Evolutionary conservation across 92 coral and sea anemone species (phyloP).

Genomic region (Actinernus sp.): DNA sequence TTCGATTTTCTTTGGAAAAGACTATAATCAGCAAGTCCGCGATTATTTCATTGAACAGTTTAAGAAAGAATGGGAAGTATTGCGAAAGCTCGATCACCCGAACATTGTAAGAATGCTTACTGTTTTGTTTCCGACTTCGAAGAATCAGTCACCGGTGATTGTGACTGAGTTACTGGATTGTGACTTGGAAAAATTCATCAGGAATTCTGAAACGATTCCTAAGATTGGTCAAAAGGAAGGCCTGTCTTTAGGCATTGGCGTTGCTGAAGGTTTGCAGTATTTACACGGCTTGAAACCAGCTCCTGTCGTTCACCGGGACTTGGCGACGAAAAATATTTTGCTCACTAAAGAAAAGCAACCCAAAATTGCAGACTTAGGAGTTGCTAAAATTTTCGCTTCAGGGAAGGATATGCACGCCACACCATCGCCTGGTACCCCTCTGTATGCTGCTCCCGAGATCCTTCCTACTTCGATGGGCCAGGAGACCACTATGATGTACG

Average conservation of each 20-base stretch:
- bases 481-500: constrained; percentile 55
- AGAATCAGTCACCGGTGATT: constrained; percentile 66
- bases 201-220: constrained; percentile 50
- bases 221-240: constrained; percentile 48
- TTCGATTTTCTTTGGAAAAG: constrained; percentile 37
- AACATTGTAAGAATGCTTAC: constrained; percentile 70
- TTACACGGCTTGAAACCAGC: constrained; percentile 61
- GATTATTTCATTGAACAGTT: constrained; percentile 44
- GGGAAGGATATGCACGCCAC: constrained; percentile 78
- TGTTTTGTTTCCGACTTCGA: constrained; percentile 61
- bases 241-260: constrained; percentile 50
- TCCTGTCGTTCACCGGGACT: constrained; percentile 77
- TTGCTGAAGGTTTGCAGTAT: constrained; percentile 70
- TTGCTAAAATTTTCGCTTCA: constrained; percentile 72
- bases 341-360: constrained; percentile 55
- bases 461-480: constrained; percentile 41
- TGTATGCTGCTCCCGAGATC: constrained; percentile 84
- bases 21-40: constrained; percentile 45
- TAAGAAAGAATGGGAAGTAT: constrained; percentile 68
- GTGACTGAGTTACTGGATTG: constrained; percentile 75
- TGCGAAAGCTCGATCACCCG: constrained; percentile 66
- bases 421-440: constrained; percentile 74
- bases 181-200: constrained; percentile 62
- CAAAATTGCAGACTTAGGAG: constrained; percentile 85
- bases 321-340: constrained; percentile 77